Evolutionary conservation across 2,888 invertebrate species (phyloP), one percentile per base, ranked within the genome.

Genomic region (Pemphredon lugubris): DNA sequence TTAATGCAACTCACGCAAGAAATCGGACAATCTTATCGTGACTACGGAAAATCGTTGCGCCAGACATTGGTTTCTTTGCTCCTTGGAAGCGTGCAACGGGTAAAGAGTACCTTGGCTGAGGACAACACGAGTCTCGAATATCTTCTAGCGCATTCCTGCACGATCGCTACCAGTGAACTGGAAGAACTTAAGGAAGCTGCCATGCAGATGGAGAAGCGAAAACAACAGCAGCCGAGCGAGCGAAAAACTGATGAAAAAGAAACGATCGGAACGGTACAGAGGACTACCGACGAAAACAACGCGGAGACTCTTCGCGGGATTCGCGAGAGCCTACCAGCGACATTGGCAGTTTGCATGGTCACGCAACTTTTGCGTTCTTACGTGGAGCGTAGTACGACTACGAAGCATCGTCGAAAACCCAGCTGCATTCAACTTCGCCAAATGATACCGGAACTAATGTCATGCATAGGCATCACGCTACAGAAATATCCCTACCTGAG

Each of bases 361-460:
- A 88, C 87, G 2, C 83, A 87, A 34, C 45, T 89, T 32, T 67
- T 88, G 13, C 79, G 86, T 30, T 82, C 76, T 0, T 80, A 78
- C 54, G 63, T 77, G 2, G 74, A 82, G 14, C 53, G 65, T 0
- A 66, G 59, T 13, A 23, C 55, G 4, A 26, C 66, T 7, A 64
- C 66, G n/a, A 83, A 79, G 2, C 68, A 73, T 5, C 77, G 74
- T 23, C 73, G 79, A 0, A 83, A 79, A 63, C 69, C 79, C 0
- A 79, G 82, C 2, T 85, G 86, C 63, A 69, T 82, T 5, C 88
- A 88, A 23, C 72, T 89, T 20, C 81, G 85, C 11, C 85, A 87
- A 30, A 79, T 89, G 74, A 84, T 89, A 30, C 87, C 87, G 0
- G 88, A 89, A 53, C 54, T 89, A 1, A 84, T 88, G 75, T 59